phyloP scores from a whole-genome alignment of 2,113 vertebrate genomes.

The Recurvirostra avosetta region DNA sequence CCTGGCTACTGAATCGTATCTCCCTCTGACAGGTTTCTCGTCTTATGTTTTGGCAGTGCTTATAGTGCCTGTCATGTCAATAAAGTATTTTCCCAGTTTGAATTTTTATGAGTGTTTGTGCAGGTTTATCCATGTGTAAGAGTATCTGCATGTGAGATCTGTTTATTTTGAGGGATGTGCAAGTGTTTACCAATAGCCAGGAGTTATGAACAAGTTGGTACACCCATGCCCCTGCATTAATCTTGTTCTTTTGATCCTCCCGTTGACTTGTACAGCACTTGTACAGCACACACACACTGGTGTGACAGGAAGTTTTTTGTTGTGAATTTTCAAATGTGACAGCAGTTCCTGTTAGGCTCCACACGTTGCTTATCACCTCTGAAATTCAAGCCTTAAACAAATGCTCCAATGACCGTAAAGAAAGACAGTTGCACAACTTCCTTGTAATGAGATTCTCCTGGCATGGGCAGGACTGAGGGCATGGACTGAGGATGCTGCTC shows the following conservation, averaged over 20 bases:
- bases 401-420: neutral
- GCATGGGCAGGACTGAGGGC: neutral
- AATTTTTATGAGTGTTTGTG: slow-evolving; percentile 22
- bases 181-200: neutral
- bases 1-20: neutral
- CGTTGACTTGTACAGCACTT: neutral
- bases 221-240: neutral
- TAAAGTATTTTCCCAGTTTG: neutral
- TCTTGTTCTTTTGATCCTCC: neutral
- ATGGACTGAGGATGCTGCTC: neutral
- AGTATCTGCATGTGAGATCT: neutral
- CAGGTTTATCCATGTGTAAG: neutral
- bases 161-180: neutral
- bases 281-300: neutral
- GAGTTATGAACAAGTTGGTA: neutral
- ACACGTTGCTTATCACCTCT: neutral
- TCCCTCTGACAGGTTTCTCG: slow-evolving; percentile 24
- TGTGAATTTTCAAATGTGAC: neutral
- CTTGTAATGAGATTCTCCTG: neutral
- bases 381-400: neutral
- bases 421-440: neutral
- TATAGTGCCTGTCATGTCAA: neutral
- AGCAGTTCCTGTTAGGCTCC: neutral
- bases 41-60: neutral
- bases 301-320: neutral